Percentiles rank a stretch among this genome's conserved stretches.
Conservation (phyloP, 2,797 vertebrate genomes). For the Rachycentron canadum region DNA sequence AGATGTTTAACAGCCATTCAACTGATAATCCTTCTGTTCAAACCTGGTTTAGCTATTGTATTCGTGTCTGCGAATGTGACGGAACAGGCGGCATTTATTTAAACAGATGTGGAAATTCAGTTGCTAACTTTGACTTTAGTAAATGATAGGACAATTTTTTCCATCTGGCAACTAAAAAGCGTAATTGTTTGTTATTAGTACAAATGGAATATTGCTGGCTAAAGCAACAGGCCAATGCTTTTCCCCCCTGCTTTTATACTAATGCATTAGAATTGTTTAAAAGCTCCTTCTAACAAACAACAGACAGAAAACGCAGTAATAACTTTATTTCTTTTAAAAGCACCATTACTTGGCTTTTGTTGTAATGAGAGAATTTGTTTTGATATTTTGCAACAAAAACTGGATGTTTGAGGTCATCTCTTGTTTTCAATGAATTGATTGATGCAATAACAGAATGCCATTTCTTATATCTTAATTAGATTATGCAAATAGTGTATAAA, state of each 20-base stretch:
- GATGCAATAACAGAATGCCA: conserved; percentile 55
- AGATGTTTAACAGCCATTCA: conserved; percentile 82
- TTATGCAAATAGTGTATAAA: conserved; percentile 65
- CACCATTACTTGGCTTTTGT: conserved; percentile 53
- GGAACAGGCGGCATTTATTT: conserved; percentile 67
- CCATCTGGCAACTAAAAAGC: conserved; percentile 71
- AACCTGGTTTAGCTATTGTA: conserved; percentile 67
- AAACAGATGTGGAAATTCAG: conserved; percentile 61
- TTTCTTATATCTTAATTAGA: conserved; percentile 65
- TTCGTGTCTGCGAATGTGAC: conserved; percentile 57
- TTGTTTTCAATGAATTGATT: conserved; percentile 50
- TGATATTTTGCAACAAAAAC: conserved; percentile 38
- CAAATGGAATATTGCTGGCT: conserved; percentile 61
- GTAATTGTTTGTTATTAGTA: conserved; percentile 73
- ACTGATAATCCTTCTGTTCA: conserved; percentile 74
- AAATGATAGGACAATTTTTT: conserved; percentile 74
- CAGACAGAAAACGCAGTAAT: conserved; percentile 46
- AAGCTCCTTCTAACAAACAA: conserved; percentile 56
- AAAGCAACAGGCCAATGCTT: conserved; percentile 26
- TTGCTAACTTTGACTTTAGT: conserved; percentile 71
- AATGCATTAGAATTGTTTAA: conserved; percentile 62
- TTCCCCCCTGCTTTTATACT: conserved; percentile 42
- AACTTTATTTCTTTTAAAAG: conserved; percentile 59
- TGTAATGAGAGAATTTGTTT: conserved; percentile 55
- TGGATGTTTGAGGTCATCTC: conserved; percentile 42